Evolutionary conservation across 2,113 vertebrate species (phyloP), one percentile per base, ranked within the genome.

Genomic region (Toxostoma redivivum): DNA sequence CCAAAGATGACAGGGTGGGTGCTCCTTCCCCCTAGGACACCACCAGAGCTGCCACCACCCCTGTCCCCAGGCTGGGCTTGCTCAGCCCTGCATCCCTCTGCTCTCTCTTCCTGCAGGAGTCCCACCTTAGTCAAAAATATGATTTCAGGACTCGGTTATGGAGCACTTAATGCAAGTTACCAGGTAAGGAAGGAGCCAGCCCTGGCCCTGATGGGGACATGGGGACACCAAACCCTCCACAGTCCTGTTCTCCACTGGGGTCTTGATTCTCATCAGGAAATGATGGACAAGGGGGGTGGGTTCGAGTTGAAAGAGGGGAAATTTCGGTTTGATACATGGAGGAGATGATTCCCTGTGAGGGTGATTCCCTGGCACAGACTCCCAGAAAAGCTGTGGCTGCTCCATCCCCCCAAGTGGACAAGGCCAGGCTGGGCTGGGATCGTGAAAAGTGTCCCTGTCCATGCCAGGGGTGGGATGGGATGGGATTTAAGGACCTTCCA

Each of bases 111-210:
- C 73, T 71, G 45, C 96, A 99, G 99, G 98, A 99, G 99, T 96
- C 99, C 99, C 35, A 99, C 99, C 95, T 98, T 99, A 97, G 99
- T 99, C 97, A 99, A 99, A 98, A 99, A 99, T 96, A 99, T 99
- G 99, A 99, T 99, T 98, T 99, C 99, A 67, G 99, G 99, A 94
- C 98, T 99, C 96, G 98, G 99, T 88, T 99, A 99, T 2, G 99
- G 99, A 98, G 99, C 99, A 97, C 98, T 99, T 98, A 99, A 99
- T 31, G 99, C 99, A 97, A 99, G 99, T 98, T 99, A 99, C 97
- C 99, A 99, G 99, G 99, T 99, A 95, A 98, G 97, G 80, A 15
- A 27, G 48, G 48, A 28, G 4, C 3, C 31, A 0, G 4, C 11
- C 44, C 73, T 20, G 1, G 20, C 25, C 25, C 27, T 9, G 53